Evolutionary conservation across 2,113 vertebrate species (phyloP), one percentile per base, ranked within the genome.

Genomic region (Tachycineta bicolor): DNA sequence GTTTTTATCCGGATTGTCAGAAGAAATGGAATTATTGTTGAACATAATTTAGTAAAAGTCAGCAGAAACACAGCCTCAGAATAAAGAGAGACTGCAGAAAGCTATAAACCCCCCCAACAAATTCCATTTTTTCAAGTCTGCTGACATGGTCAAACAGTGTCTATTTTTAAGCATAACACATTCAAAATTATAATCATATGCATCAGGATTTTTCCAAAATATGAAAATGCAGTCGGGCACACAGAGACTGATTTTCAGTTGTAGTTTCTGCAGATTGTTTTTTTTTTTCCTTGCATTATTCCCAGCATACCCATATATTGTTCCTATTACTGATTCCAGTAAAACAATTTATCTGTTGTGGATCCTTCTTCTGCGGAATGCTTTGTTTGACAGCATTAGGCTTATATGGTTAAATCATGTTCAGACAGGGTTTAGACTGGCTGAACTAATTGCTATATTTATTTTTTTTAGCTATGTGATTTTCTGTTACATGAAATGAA

Each of bases 101-200:
- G n/a, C 20, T 79, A 29, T 81, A 91, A 93, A 60, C n/a, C 14
- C 5, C 0, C 3, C 6, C 24, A 43, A 31, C 15, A 60, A 68
- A 64, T 60, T 71, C 3, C 1, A 23, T 43, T 67, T 76, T 60
- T 93, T 79, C 44, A 67, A 31, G 23, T 52, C 23, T 70, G 41
- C 28, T 93, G 78, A 90, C 63, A 64, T 43, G 43, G 67, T 50
- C 53, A 91, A 70, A 39, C 65, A 41, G 31, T 74, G 22, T 63
- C 60, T 83, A 19, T 68, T 85, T 93, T 64, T 79, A 67, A 84
- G 60, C 5, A 4, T 34, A 49, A 56, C 12, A 86, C n/a, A 47
- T 96, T 55, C 49, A 81, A 87, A 96, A 93, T 86, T 70, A 93
- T 89, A 94, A 94, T 89, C 19, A 73, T 39, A 84, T 46, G 4